phyloP scores from a whole-genome alignment of 1,140 invertebrate species.

The Bacillus rossius region DNA sequence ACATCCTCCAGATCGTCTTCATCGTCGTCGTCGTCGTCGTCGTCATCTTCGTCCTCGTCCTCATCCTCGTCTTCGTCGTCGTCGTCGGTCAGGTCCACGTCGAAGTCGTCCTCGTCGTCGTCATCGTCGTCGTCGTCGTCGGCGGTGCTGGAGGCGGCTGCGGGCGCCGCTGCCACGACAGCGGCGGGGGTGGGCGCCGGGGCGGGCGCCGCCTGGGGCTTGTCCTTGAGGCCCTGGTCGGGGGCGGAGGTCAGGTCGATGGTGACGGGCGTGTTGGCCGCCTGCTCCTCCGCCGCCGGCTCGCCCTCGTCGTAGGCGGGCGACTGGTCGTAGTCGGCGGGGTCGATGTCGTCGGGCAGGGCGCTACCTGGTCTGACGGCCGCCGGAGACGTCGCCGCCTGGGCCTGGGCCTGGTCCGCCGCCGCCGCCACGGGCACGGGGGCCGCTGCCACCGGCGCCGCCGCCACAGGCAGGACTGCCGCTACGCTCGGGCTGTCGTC shows the following conservation, averaged over 20 bases:
- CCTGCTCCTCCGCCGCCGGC: neutral
- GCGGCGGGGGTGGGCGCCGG: conserved; percentile 17
- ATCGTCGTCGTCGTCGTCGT: conserved; percentile 67
- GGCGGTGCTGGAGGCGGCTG: conserved; percentile 20
- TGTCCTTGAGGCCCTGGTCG: neutral
- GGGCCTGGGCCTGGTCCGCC: conserved; percentile 38
- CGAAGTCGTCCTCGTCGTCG: conserved; percentile 54
- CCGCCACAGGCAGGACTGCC: neutral
- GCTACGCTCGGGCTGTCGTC: conserved; percentile 45
- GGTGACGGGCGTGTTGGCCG: neutral
- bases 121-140: conserved; percentile 52
- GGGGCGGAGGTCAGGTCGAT: neutral
- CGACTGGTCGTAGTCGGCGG: conserved; percentile 23
- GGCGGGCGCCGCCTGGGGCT: conserved; percentile 19
- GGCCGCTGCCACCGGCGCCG: too few species aligned
- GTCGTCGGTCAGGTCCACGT: conserved; percentile 46
- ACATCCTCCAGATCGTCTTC: conserved; percentile 66
- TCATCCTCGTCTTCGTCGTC: conserved; percentile 46
- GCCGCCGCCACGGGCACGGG: conserved; percentile 27
- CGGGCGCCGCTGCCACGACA: conserved; percentile 18
- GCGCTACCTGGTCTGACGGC: conserved; percentile 23
- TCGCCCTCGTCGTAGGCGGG: conserved; percentile 14
- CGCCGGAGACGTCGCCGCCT: conserved; percentile 35
- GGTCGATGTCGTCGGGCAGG: conserved; percentile 30
- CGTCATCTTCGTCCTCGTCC: conserved; percentile 55